Percentiles rank a stretch among this genome's conserved stretches.
Conservation (phyloP, 2,888 invertebrate genomes). For the Lepidocyrtoides sp. region DNA sequence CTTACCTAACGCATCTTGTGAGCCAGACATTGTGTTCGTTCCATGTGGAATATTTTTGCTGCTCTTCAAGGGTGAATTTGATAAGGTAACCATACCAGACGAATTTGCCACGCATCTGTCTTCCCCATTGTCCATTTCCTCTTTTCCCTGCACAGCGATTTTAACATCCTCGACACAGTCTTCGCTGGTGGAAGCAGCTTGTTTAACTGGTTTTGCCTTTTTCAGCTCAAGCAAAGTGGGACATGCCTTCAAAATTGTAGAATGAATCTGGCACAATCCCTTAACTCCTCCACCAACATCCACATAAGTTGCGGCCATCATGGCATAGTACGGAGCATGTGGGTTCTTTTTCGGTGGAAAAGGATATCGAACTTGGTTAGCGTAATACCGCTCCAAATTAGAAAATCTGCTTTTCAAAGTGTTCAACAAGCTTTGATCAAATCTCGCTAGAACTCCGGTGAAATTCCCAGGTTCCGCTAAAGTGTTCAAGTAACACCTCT, state of each 20-base stretch:
- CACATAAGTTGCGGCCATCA: conserved; percentile 40
- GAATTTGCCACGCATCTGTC: too few species aligned
- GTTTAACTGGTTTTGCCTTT: neutral
- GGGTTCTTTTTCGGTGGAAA: conserved; percentile 49
- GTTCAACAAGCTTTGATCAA: conserved; percentile 43
- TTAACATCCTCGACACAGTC: too few species aligned
- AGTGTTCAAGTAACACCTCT: conserved; percentile 20
- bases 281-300: conserved; percentile 20
- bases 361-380: neutral
- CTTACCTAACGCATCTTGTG: too few species aligned
- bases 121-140: too few species aligned
- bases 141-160: neutral
- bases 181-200: neutral
- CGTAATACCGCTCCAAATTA: conserved; percentile 25
- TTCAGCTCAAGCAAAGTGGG: neutral
- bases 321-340: neutral
- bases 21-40: neutral
- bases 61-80: neutral
- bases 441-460: neutral
- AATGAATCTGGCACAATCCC: neutral
- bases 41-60: neutral
- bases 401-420: neutral
- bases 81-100: neutral
- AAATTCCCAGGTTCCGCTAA: neutral
- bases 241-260: neutral